Conservation (phyloP, 2,113 vertebrate species). For the Fulmarus glacialis region DNA sequence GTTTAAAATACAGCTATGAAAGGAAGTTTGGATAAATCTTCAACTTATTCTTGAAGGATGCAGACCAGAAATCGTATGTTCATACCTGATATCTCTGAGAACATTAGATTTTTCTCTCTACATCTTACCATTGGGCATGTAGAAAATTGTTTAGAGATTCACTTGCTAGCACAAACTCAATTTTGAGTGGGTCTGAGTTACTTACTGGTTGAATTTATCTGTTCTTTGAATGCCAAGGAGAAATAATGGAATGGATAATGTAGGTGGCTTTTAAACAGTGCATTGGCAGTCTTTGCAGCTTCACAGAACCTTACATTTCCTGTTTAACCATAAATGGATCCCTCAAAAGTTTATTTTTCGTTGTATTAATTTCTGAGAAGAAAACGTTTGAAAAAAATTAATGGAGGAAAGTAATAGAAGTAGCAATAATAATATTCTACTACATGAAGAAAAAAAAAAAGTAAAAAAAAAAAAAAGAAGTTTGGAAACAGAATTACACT, state of each 20-base stretch:
- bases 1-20: neutral
- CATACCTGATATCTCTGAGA: too few species aligned
- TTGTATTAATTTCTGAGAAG: neutral
- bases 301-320: neutral
- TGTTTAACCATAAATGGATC: neutral
- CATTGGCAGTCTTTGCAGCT: neutral
- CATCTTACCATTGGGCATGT: neutral
- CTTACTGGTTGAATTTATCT: neutral
- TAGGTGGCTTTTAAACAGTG: neutral
- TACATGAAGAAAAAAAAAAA: neutral
- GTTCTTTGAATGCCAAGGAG: neutral
- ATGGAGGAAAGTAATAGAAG: neutral
- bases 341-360: neutral
- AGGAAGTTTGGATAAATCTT: neutral
- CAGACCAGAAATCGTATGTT: neutral
- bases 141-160: neutral
- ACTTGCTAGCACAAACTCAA: neutral
- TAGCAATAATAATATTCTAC: neutral
- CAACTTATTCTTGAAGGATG: neutral
- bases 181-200: neutral
- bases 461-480: neutral
- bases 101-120: neutral
- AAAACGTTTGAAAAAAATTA: neutral
- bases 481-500: neutral
- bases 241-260: neutral